Evolutionary conservation across 2,113 vertebrate species (phyloP), one percentile per base, ranked within the genome.

Genomic region (Sphaerodactylus townsendi): DNA sequence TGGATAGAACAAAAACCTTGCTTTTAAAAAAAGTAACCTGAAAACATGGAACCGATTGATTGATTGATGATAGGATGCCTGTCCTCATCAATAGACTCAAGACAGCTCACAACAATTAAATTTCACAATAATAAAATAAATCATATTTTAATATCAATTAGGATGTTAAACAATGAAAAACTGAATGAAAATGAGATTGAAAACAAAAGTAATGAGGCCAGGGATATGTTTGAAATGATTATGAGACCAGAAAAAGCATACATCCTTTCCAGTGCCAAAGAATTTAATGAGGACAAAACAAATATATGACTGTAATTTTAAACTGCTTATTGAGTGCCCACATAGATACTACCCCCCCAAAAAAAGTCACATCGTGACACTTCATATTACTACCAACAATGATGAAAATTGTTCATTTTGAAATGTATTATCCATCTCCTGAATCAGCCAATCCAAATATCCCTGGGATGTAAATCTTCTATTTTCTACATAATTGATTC

Each of bases 321-420:
- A 62, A 65, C 62, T n/a, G 75, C 13, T 77, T 84, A 30, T 5
- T 68, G 25, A 73, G 39, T 70, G 44, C 83, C 84, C 83, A 35
- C n/a, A 72, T 68, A 30, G 23, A 64, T 79, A 65, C 69, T 77
- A 17, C 30, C n/a, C n/a, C n/a, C n/a, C 44, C 3, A 19, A 19
- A 78, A 33, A 79, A 33, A 73, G 28, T 86, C 17, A 56, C 35
- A 53, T 7, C 78, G 35, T 73, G 68, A 75, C 59, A 65, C 48
- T 83, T 68, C 79, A 89, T 83, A 82, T 85, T 79, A 80, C 66
- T 65, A 79, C 87, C 84, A 87, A 86, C 85, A 74, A 62, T 68
- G 73, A 0, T 0, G 91, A 92, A 93, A 93, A 91, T 93, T 92
- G 93, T 89, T 87, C 87, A 82, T 65, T 71, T 79, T 90, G 86